These are phyloP conservation scores for Oryzias dopingdopingensis DNA, from an alignment of 2,797 vertebrate genomes.

Conservation along the genomic window DNA sequence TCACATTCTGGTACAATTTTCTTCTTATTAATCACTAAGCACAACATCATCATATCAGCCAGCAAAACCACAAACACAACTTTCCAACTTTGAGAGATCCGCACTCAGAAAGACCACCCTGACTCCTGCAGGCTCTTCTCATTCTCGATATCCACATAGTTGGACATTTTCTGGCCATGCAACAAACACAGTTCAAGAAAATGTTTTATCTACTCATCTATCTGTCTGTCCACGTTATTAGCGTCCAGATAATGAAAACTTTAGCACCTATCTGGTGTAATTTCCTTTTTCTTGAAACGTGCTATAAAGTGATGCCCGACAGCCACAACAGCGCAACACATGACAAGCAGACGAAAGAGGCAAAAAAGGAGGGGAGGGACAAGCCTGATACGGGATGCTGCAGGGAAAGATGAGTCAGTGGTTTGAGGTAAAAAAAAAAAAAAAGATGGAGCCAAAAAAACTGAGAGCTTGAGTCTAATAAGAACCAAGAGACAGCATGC, in stretches of 20 bases:
- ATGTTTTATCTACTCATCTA: too few relatives aligned
- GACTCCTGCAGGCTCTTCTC: too few relatives aligned
- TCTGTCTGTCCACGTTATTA: too few relatives aligned
- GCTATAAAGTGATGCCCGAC: conserved; percentile 33
- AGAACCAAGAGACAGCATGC: conserved; percentile 49
- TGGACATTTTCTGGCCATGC: too few relatives aligned
- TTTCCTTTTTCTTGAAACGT: conserved; percentile 21
- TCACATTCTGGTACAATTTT: too few relatives aligned
- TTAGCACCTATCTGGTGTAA: background rate
- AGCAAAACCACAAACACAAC: too few relatives aligned
- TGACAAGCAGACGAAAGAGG: conserved; percentile 24
- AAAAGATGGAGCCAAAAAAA: conserved; percentile 48
- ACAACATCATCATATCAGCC: too few relatives aligned
- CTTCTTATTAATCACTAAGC: too few relatives aligned
- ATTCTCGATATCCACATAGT: too few relatives aligned
- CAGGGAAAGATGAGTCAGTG: conserved; percentile 41
- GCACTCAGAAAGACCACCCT: too few relatives aligned
- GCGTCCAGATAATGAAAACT: conserved; percentile 18
- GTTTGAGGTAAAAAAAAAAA: conserved; percentile 22
- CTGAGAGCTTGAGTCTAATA: conserved; percentile 58
- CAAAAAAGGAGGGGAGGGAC: conserved; percentile 1
- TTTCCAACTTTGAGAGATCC: too few relatives aligned
- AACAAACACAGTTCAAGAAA: too few relatives aligned
- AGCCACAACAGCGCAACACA: conserved; percentile 25
- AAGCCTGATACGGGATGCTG: conserved; percentile 29